Conservation (phyloP, 2,888 invertebrate species). For the Melangyna quadrimaculata region DNA sequence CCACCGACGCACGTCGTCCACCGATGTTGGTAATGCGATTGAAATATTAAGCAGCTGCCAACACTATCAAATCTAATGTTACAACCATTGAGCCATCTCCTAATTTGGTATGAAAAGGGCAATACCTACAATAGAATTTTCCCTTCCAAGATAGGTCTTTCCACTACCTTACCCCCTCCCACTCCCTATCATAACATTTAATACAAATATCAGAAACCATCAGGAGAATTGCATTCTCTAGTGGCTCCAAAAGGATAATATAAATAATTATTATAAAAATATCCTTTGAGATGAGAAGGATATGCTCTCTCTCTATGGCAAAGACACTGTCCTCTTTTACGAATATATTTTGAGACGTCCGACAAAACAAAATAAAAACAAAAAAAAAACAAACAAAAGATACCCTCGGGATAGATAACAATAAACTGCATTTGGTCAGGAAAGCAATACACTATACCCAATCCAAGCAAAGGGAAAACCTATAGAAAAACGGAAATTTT, state of each 20-base stretch:
- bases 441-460: background rate
- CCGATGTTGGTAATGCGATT: constrained; percentile 23
- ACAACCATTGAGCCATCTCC: constrained; percentile 24
- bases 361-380: too few relatives aligned
- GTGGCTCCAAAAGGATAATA: constrained; percentile 56
- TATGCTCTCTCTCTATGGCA: background rate
- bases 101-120: constrained; percentile 4
- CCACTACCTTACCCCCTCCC: background rate
- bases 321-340: background rate
- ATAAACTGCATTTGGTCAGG: constrained; percentile 66
- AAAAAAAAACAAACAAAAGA: constrained; percentile 26
- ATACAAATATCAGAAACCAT: constrained; percentile 39
- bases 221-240: constrained; percentile 60
- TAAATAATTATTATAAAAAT: constrained; percentile 62
- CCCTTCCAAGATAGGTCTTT: background rate
- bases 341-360: constrained; percentile 31
- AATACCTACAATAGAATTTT: background rate
- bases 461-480: background rate
- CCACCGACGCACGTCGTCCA: background rate
- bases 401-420: constrained; percentile 63
- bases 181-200: background rate
- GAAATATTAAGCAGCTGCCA: constrained; percentile 61
- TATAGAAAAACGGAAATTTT: background rate
- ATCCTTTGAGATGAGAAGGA: constrained; percentile 13
- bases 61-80: constrained; percentile 56